These are phyloP conservation scores for Microhierax caerulescens DNA, from an alignment of 2,797 vertebrate genomes.

Conservation along the genomic window DNA sequence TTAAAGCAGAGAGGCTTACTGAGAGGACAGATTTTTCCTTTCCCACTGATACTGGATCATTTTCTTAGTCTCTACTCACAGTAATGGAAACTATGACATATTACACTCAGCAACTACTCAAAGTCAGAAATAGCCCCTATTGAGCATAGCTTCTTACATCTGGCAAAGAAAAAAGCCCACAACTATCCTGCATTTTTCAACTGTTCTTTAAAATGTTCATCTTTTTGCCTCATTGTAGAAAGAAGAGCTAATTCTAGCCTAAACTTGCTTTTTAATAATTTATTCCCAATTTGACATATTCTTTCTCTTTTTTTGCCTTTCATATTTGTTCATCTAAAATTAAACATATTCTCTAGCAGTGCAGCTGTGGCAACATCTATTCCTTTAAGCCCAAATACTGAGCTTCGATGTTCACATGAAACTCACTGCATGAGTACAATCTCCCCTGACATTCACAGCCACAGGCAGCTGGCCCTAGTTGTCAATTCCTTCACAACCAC, in stretches of 20 bases:
- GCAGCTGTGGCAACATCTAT: not conserved
- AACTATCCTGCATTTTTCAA: not conserved
- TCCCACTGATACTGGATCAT: not conserved
- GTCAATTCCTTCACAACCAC: not conserved
- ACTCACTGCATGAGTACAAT: not conserved
- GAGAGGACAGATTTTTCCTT: not conserved
- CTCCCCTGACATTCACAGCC: constrained; percentile 28
- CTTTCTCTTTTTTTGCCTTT: not conserved
- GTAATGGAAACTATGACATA: constrained; percentile 9
- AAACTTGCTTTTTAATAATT: not conserved
- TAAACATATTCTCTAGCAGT: not conserved
- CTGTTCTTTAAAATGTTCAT: not conserved
- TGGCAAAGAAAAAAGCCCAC: not conserved
- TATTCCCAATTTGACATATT: not conserved
- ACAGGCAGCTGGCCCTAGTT: not conserved
- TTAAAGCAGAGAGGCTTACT: not conserved
- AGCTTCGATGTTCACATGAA: constrained; percentile 15
- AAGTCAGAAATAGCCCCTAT: not conserved
- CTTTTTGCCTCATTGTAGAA: not conserved
- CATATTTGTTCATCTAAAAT: not conserved
- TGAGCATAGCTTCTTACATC: not conserved
- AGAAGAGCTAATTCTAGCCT: not conserved
- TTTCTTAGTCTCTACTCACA: not conserved
- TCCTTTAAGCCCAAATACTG: constrained; percentile 10
- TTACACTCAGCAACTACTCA: not conserved